phyloP scores from a whole-genome alignment of 1,140 invertebrate species.

The Adelges cooleyi region DNA sequence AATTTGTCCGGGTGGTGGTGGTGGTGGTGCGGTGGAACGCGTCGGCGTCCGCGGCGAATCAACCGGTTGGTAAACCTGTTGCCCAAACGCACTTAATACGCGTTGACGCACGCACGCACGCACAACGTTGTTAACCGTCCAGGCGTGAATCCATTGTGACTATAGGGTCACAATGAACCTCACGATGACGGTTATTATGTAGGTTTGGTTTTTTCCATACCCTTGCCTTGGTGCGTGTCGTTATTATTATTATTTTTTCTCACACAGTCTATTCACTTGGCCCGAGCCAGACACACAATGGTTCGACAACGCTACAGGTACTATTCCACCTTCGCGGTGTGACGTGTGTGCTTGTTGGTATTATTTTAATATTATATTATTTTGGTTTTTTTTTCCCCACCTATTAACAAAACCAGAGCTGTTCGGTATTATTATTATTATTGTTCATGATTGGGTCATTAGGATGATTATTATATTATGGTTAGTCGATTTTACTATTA shows the following conservation, averaged over 20 bases:
- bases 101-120: neutral
- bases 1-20: too few species aligned
- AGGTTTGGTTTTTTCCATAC: neutral
- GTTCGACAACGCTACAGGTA: too few species aligned
- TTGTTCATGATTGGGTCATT: too few species aligned
- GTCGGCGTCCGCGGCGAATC: neutral
- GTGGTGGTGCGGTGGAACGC: neutral
- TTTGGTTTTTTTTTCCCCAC: too few species aligned
- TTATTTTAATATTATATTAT: too few species aligned
- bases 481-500: neutral
- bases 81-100: neutral
- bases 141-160: conserved; percentile 27
- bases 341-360: too few species aligned
- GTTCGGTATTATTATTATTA: too few species aligned
- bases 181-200: too few species aligned
- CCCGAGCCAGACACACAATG: neutral
- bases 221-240: neutral
- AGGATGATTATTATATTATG: too few species aligned
- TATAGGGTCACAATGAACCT: conserved; percentile 27
- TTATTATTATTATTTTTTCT: conserved; percentile 2
- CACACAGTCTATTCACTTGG: conserved; percentile 20
- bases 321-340: too few species aligned
- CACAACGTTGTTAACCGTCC: neutral
- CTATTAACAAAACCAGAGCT: too few species aligned
- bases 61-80: conserved; percentile 23